Conservation (phyloP, 2,888 invertebrate genomes). For the Alviniconcha strummeri region DNA sequence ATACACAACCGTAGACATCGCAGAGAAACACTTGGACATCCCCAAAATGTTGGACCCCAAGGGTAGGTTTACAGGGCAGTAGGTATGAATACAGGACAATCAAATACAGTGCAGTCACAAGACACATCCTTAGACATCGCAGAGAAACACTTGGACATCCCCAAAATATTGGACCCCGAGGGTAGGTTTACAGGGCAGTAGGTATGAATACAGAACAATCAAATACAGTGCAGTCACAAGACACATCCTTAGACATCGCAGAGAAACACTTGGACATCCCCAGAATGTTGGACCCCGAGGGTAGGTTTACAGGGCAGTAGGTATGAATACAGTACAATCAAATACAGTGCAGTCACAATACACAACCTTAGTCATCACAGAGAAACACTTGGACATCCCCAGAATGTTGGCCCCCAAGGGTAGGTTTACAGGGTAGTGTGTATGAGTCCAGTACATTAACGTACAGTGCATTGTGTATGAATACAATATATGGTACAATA, state of each 20-base stretch:
- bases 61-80: conserved; percentile 79
- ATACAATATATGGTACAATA: background rate
- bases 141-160: conserved; percentile 99
- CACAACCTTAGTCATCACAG: conserved; percentile 99
- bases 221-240: background rate
- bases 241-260: conserved; percentile 99
- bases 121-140: conserved; percentile 99
- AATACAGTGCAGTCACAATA: conserved; percentile 69
- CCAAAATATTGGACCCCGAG: conserved; percentile 99
- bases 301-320: conserved; percentile 77
- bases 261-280: conserved; percentile 99
- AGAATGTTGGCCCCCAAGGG: conserved; percentile 99
- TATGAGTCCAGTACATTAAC: background rate
- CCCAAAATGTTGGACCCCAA: conserved; percentile 99
- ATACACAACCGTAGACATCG: conserved; percentile 98
- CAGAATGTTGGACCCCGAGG: conserved; percentile 99
- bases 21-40: conserved; percentile 99
- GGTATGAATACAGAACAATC: background rate
- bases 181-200: conserved; percentile 79
- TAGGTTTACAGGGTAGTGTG: too few species aligned
- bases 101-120: background rate
- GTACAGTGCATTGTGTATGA: too few species aligned
- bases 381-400: conserved; percentile 99
- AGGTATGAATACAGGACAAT: too few species aligned
- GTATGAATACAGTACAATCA: too few species aligned